Conservation (phyloP, 2,113 vertebrate genomes). For the Pterocles orientalis region DNA sequence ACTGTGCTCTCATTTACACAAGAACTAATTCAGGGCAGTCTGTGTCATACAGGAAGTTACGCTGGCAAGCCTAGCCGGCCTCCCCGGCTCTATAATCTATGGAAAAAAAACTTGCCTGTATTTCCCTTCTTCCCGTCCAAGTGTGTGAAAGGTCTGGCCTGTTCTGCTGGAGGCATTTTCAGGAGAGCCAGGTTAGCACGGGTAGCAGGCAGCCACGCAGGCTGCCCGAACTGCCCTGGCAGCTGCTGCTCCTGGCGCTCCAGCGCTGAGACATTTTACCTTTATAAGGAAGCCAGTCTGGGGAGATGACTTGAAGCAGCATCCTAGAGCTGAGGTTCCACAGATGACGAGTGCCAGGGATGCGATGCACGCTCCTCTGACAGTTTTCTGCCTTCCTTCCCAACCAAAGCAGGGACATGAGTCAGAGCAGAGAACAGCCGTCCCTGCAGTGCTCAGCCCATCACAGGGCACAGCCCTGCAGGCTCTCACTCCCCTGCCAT, state of each 20-base stretch:
- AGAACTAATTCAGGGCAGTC: conserved; percentile 27
- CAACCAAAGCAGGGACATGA: not conserved
- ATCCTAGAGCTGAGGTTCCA: not conserved
- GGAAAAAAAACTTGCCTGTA: conserved; percentile 51
- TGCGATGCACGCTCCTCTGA: not conserved
- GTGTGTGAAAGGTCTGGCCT: conserved; percentile 69
- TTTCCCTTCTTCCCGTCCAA: conserved; percentile 53
- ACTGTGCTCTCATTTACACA: conserved; percentile 20
- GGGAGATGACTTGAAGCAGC: not conserved
- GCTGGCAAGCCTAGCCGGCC: not conserved
- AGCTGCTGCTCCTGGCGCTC: not conserved
- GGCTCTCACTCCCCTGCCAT: not conserved
- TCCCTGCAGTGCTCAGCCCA: rapidly evolving
- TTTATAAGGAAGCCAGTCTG: conserved; percentile 31
- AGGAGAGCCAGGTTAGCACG: not conserved
- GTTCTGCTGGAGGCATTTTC: not conserved
- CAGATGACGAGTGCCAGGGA: not conserved
- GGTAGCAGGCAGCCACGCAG: not conserved
- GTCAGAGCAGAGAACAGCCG: not conserved
- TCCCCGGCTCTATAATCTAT: conserved; percentile 17
- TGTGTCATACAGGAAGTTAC: conserved; percentile 61
- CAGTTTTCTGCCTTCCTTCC: not conserved
- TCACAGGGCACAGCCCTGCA: not conserved
- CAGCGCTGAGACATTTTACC: not conserved
- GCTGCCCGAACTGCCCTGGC: not conserved